Evolutionary conservation across 2,888 invertebrate genomes (phyloP).

Genomic region (Nasonovia ribisnigri): DNA sequence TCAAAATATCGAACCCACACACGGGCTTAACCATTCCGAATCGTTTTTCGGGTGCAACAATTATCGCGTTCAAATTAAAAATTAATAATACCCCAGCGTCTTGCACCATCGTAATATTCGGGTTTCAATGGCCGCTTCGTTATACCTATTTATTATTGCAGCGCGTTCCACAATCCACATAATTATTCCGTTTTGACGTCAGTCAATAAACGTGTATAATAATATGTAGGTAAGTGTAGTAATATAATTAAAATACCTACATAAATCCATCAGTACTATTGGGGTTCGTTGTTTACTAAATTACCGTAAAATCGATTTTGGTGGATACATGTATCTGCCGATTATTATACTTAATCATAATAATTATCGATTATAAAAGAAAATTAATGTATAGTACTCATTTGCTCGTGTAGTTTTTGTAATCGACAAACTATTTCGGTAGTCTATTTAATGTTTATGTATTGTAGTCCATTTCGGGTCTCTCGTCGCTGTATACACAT

Average conservation of each 20-base stretch:
- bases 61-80: background rate
- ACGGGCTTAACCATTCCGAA: background rate
- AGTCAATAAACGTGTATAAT: background rate
- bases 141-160: background rate
- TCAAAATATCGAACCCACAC: background rate
- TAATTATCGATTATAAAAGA: slow-evolving; percentile 1
- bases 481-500: background rate
- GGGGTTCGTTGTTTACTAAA: background rate
- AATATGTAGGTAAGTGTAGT: background rate
- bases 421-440: background rate
- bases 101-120: background rate
- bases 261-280: background rate
- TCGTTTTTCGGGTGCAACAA: background rate
- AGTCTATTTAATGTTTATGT: background rate
- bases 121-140: background rate
- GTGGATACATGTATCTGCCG: background rate
- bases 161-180: background rate
- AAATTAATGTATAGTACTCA: background rate
- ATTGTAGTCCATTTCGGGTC: background rate
- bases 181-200: background rate
- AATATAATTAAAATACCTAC: slow-evolving; percentile 1
- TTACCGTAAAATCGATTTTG: background rate
- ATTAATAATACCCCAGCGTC: background rate
- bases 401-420: background rate
- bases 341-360: background rate